Evolutionary conservation across 2,797 vertebrate genomes (phyloP).

Genomic region (Alcedo atthis): DNA sequence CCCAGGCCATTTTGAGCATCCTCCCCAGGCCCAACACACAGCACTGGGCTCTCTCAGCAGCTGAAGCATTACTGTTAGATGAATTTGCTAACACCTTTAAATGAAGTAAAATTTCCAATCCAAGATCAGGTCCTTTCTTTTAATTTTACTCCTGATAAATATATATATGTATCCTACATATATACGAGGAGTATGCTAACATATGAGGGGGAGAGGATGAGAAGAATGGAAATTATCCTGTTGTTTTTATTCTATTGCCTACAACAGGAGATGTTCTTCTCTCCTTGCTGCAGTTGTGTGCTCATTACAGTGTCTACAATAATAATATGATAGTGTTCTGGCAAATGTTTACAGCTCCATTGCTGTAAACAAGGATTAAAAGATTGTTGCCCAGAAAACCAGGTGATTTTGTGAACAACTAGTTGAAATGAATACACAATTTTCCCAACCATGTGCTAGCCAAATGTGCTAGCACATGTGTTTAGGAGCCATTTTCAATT

Average conservation of each 20-base stretch:
- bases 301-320: not conserved
- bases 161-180: fast-evolving
- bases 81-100: not conserved
- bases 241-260: not conserved
- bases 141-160: not conserved
- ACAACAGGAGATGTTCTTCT: not conserved
- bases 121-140: not conserved
- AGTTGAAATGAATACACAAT: not conserved
- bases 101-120: not conserved
- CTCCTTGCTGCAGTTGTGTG: not conserved
- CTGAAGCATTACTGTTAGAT: not conserved
- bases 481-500: not conserved
- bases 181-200: fast-evolving
- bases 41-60: not conserved
- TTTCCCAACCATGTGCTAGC: not conserved
- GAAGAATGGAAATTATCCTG: not conserved
- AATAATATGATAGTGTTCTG: not conserved
- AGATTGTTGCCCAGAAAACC: not conserved
- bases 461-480: not conserved
- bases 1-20: fast-evolving
- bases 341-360: not conserved
- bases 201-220: not conserved
- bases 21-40: fast-evolving
- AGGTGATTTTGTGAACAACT: not conserved
- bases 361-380: not conserved